These are phyloP conservation scores for Dasypus novemcinctus DNA, from an alignment of 2,113 vertebrate genomes.

Conservation along the genomic window DNA sequence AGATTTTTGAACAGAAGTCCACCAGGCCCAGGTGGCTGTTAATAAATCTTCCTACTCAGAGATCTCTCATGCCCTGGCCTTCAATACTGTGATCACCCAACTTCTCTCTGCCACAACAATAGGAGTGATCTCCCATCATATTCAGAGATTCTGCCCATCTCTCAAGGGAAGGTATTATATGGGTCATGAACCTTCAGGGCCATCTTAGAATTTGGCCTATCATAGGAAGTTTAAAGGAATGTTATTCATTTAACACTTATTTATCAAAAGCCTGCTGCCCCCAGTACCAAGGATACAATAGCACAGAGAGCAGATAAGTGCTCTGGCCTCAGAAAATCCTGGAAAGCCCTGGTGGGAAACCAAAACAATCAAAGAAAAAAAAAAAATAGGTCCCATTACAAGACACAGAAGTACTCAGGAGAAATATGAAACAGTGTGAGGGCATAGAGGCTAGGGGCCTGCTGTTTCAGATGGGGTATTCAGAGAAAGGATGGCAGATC, in stretches of 20 bases:
- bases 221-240: background rate
- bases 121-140: too few species aligned
- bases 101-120: too few species aligned
- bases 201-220: background rate
- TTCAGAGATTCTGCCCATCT: too few species aligned
- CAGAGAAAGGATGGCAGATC: too few species aligned
- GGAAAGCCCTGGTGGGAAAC: background rate
- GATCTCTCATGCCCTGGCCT: too few species aligned
- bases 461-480: background rate
- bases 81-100: too few species aligned
- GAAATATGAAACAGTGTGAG: background rate
- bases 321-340: background rate
- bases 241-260: background rate
- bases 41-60: too few species aligned
- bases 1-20: too few species aligned
- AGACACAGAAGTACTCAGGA: background rate
- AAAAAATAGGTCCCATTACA: background rate
- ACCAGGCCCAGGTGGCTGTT: too few species aligned
- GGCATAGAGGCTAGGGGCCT: background rate
- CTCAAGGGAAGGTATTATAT: background rate
- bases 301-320: background rate
- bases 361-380: background rate
- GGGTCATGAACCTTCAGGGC: background rate
- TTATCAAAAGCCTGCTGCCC: background rate
- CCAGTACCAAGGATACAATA: background rate